Evolutionary conservation across 1,140 invertebrate genomes (phyloP).

Genomic region (Drosophila watanabei): DNA sequence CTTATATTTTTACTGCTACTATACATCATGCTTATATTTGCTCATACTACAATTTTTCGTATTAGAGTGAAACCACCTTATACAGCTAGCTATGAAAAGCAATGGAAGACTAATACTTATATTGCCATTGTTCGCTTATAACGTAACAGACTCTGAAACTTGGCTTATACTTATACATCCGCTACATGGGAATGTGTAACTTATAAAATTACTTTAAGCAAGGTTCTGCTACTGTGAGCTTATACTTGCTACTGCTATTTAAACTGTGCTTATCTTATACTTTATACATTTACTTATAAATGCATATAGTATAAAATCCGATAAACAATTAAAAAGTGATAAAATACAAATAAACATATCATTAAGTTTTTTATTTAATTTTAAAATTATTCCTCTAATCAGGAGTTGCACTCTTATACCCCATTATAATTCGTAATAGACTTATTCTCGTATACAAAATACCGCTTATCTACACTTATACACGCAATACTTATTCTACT

Average conservation of each 20-base stretch:
- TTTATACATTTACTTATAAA: background rate
- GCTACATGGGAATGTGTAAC: background rate
- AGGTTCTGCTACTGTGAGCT: background rate
- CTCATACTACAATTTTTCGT: background rate
- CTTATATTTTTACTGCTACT: background rate
- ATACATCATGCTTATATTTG: background rate
- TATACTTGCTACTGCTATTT: background rate
- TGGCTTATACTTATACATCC: constrained; percentile 10
- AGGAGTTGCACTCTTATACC: no score
- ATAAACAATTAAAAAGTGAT: no score
- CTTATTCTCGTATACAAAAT: background rate
- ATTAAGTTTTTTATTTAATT: no score
- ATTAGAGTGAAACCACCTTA: background rate
- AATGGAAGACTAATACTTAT: background rate
- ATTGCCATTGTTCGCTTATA: background rate
- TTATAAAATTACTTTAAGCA: background rate
- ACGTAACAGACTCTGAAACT: background rate
- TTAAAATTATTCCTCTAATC: background rate
- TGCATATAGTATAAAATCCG: no score
- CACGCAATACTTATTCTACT: background rate
- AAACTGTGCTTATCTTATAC: background rate
- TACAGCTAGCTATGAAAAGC: background rate
- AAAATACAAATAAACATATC: no score
- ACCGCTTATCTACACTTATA: background rate
- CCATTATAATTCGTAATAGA: background rate